A percentile compares a stretch with the other conserved stretches of the same genome.
phyloP scores from a whole-genome alignment of 2,888 invertebrate species.

The Caenorhabditis sp. region DNA sequence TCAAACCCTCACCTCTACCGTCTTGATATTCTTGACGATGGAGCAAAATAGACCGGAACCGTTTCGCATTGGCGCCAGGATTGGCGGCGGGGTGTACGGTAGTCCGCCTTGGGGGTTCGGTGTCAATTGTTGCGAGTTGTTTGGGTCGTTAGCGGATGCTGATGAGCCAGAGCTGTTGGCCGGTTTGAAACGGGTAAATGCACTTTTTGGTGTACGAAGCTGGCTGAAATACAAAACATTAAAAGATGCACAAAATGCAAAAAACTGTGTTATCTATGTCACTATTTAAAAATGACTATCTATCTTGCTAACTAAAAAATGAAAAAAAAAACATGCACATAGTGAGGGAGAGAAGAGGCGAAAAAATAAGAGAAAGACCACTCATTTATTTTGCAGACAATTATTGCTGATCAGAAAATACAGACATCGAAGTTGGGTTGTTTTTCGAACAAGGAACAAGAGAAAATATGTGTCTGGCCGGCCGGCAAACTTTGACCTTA shows the following conservation, averaged over 20 bases:
- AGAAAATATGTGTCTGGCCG: no score
- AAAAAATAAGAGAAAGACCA: neutral
- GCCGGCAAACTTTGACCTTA: no score
- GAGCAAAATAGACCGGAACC: slow-evolving; percentile 84
- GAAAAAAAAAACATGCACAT: neutral
- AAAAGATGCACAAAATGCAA: neutral
- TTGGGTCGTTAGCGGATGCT: slow-evolving; percentile 11
- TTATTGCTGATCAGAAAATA: no score
- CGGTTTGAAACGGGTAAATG: neutral
- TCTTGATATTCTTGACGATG: slow-evolving; percentile 35
- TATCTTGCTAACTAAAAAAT: no score
- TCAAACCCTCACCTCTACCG: neutral
- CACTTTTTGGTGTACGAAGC: slow-evolving; percentile 47
- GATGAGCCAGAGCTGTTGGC: slow-evolving; percentile 4
- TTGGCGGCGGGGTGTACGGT: slow-evolving; percentile 90
- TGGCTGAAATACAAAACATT: slow-evolving; percentile 50
- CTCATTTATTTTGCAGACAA: no score
- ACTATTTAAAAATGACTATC: no score
- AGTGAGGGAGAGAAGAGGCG: neutral
- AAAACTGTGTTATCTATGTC: neutral
- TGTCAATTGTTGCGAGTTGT: neutral
- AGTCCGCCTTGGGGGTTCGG: slow-evolving; percentile 55
- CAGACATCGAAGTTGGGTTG: no score
- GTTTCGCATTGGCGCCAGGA: slow-evolving; percentile 88
- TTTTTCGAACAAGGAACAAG: no score